Evolutionary conservation across 2,113 vertebrate genomes (phyloP).

Genomic region (Calidris pygmaea): DNA sequence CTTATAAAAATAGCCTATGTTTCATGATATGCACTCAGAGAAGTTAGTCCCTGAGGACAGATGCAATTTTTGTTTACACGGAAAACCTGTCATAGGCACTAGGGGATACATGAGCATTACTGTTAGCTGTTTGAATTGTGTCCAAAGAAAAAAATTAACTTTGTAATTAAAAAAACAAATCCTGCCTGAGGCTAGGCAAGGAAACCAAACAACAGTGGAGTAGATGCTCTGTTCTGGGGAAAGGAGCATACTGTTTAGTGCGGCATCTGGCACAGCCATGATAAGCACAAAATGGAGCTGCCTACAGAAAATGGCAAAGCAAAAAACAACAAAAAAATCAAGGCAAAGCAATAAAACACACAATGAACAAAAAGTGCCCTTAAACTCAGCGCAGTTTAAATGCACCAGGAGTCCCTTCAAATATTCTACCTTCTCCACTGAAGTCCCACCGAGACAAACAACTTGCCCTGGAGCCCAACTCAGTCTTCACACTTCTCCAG

Average conservation of each 20-base stretch:
- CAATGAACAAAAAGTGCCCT: background rate
- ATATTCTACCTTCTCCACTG: background rate
- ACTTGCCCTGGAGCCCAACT: background rate
- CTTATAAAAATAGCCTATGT: constrained; percentile 25
- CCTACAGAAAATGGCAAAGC: constrained; percentile 4
- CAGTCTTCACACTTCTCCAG: background rate
- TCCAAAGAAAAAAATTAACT: constrained; percentile 55
- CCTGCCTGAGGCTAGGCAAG: constrained; percentile 21
- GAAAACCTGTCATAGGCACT: constrained; percentile 51
- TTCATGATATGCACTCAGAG: constrained; percentile 11
- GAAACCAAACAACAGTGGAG: constrained; percentile 25
- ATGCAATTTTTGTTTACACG: constrained; percentile 47
- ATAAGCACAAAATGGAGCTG: constrained; percentile 28
- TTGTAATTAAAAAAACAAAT: constrained; percentile 55
- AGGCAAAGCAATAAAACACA: background rate
- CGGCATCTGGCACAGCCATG: constrained; percentile 37
- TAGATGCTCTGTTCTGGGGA: background rate
- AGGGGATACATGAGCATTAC: constrained; percentile 20
- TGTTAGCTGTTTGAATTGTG: constrained; percentile 38
- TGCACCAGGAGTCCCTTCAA: background rate
- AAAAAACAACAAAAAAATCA: background rate
- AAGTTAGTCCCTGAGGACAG: constrained; percentile 43
- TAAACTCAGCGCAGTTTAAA: background rate
- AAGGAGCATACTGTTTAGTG: background rate
- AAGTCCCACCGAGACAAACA: background rate